Conservation (phyloP, 2,888 invertebrate genomes). For the Oasisia sp. region DNA sequence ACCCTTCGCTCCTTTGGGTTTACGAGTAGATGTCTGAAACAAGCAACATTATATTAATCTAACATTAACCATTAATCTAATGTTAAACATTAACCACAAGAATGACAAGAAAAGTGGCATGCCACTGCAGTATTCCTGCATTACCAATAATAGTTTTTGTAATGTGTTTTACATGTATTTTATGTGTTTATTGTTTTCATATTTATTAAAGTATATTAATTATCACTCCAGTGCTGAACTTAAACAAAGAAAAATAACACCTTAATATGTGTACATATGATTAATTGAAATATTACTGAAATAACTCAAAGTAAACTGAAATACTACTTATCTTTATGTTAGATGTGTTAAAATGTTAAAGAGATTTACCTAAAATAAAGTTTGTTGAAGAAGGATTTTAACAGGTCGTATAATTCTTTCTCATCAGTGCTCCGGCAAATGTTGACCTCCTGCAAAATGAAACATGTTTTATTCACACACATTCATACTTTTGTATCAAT, state of each 20-base stretch:
- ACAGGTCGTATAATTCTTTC: slow-evolving; percentile 79
- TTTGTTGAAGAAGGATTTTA: slow-evolving; percentile 87
- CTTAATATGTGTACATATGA: background rate
- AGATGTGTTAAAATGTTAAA: background rate
- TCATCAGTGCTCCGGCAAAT: slow-evolving; percentile 55
- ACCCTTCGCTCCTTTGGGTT: slow-evolving; percentile 94
- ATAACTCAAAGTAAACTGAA: background rate
- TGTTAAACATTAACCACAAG: background rate
- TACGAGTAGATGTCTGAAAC: slow-evolving; percentile 76
- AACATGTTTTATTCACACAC: background rate
- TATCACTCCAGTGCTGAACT: background rate
- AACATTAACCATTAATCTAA: background rate
- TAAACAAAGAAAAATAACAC: background rate
- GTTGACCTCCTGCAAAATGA: slow-evolving; percentile 50
- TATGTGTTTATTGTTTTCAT: background rate
- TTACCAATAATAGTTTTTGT: background rate
- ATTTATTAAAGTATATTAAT: background rate
- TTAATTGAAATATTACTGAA: background rate
- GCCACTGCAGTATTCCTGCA: background rate
- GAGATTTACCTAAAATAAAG: slow-evolving; percentile 84
- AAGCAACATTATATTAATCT: slow-evolving; percentile 5
- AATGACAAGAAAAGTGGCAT: background rate
- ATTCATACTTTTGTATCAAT: background rate
- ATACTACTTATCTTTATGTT: background rate
- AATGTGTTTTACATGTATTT: background rate